Conservation (phyloP, 1,140 invertebrate species). For the Cydia splendana region DNA sequence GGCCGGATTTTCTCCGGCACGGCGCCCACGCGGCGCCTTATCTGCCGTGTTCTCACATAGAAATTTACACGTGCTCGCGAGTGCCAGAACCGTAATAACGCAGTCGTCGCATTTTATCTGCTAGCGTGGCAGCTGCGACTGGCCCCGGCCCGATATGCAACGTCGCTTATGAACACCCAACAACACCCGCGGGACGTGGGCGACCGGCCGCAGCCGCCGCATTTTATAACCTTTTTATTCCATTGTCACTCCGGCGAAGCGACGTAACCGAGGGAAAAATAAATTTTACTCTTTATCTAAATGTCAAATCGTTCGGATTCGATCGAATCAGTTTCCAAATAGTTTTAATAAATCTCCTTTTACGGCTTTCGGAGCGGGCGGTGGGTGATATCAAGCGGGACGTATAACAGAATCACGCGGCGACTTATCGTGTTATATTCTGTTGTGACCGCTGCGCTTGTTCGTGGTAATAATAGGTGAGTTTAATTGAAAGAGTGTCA, state of each 20-base stretch:
- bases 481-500: constrained; percentile 79
- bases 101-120: constrained; percentile 72
- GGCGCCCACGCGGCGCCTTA: constrained; percentile 64
- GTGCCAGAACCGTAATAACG: constrained; percentile 62
- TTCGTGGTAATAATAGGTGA: constrained; percentile 68
- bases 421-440: constrained; percentile 75
- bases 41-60: constrained; percentile 71
- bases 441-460: constrained; percentile 68
- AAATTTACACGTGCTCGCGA: constrained; percentile 77
- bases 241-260: constrained; percentile 72
- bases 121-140: constrained; percentile 52
- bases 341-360: constrained; percentile 80
- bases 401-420: constrained; percentile 73
- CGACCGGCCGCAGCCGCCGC: constrained; percentile 62
- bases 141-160: constrained; percentile 50
- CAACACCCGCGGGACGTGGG: constrained; percentile 68
- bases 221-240: constrained; percentile 79
- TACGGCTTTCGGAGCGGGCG: constrained; percentile 65
- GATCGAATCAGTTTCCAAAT: constrained; percentile 80
- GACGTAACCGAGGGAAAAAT: constrained; percentile 70
- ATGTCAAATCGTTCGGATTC: constrained; percentile 79
- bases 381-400: constrained; percentile 60
- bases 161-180: constrained; percentile 55
- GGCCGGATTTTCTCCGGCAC: constrained; percentile 50
- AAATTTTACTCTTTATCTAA: constrained; percentile 79